A percentile compares a stretch with the other conserved stretches of the same genome.
Conservation (phyloP, 1,140 invertebrate species). For the Ceratosolen solmsi region DNA sequence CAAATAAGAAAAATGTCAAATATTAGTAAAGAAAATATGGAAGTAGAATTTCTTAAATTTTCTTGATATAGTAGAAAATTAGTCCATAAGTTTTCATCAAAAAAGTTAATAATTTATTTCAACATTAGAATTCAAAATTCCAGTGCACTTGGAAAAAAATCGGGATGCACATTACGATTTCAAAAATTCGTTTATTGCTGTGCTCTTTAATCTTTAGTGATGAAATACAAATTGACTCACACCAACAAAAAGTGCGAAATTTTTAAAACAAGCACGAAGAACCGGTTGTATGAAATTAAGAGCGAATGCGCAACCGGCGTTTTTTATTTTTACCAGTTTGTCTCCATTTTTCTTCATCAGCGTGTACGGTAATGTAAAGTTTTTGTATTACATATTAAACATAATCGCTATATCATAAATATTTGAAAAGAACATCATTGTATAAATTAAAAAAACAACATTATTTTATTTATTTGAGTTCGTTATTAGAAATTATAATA, state of each 20-base stretch:
- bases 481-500: constrained; percentile 31
- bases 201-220: too few relatives aligned
- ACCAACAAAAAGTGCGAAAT: not conserved
- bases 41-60: too few relatives aligned
- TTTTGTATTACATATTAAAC: too few relatives aligned
- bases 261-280: constrained; percentile 31
- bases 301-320: constrained; percentile 7
- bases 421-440: not conserved
- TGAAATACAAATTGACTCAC: constrained; percentile 27
- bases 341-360: not conserved
- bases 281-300: constrained; percentile 27
- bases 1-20: too few relatives aligned
- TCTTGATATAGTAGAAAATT: too few relatives aligned
- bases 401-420: too few relatives aligned
- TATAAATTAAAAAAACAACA: constrained; percentile 7
- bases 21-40: too few relatives aligned
- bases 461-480: constrained; percentile 22
- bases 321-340: constrained; percentile 8
- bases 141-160: not conserved
- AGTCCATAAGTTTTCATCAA: too few relatives aligned
- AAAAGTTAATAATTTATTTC: too few relatives aligned
- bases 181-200: not conserved
- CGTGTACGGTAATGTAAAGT: too few relatives aligned
- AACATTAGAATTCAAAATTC: too few relatives aligned
- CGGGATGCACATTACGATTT: not conserved